Evolutionary conservation across 2,888 invertebrate species (phyloP).

Genomic region (Luperina nickerlii): DNA sequence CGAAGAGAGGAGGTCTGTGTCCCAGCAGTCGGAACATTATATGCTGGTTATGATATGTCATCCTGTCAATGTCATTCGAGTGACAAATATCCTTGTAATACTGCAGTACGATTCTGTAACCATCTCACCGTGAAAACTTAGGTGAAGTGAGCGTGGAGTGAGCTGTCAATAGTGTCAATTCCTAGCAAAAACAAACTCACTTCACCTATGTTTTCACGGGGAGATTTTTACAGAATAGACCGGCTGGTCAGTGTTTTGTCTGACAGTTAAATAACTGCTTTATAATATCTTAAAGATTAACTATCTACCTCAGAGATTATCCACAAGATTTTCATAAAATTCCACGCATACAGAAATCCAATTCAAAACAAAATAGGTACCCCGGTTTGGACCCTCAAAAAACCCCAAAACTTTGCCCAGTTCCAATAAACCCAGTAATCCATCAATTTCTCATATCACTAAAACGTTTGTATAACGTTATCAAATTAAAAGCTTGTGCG

Average conservation of each 20-base stretch:
- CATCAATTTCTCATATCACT: conserved; percentile 64
- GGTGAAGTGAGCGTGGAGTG: no score
- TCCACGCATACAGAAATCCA: not conserved
- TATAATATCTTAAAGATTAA: not conserved
- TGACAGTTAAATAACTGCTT: not conserved
- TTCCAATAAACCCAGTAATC: conserved; percentile 56
- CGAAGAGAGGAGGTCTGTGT: no score
- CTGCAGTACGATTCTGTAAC: no score
- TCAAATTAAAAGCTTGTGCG: conserved; percentile 67
- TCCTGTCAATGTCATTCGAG: not conserved
- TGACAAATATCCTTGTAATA: not conserved
- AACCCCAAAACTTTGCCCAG: conserved; percentile 1
- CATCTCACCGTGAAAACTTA: no score
- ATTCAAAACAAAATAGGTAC: not conserved
- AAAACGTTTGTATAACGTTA: conserved; percentile 57
- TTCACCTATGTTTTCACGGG: no score
- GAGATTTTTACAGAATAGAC: no score
- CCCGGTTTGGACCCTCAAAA: not conserved
- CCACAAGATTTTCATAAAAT: not conserved
- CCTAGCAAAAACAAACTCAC: no score
- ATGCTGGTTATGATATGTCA: no score
- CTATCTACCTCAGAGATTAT: not conserved
- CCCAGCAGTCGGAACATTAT: no score
- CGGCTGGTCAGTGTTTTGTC: not conserved
- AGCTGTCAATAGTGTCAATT: no score